Percentiles rank a stretch among this genome's conserved stretches.
These are phyloP conservation scores for Thereuonema tuberculata DNA, from an alignment of 1,140 invertebrate species.

Conservation along the genomic window DNA sequence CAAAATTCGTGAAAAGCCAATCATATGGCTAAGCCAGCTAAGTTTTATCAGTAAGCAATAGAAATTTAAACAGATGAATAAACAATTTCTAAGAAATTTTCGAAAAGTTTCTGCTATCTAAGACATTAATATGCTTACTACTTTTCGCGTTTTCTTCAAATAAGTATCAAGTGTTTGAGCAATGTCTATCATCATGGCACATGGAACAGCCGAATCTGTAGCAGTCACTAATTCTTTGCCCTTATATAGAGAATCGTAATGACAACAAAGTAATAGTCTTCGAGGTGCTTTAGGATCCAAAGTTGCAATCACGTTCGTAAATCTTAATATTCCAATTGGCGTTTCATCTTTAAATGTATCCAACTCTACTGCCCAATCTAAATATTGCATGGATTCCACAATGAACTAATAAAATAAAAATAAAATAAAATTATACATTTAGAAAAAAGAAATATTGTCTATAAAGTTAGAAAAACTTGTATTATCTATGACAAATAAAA, in stretches of 20 bases:
- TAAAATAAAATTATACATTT: too few species aligned
- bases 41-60: too few species aligned
- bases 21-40: too few species aligned
- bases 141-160: too few species aligned
- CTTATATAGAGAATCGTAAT: slow-evolving; percentile 79
- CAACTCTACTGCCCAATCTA: slow-evolving; percentile 61
- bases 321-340: slow-evolving; percentile 56
- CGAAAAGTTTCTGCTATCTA: too few species aligned
- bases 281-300: slow-evolving; percentile 64
- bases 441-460: too few species aligned
- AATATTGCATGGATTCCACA: slow-evolving; percentile 41
- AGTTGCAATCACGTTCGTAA: slow-evolving; percentile 74
- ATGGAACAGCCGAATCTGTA: slow-evolving; percentile 94
- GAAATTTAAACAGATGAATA: too few species aligned
- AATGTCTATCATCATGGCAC: slow-evolving; percentile 84
- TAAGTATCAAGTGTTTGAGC: slow-evolving; percentile 54
- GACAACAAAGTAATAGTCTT: slow-evolving; percentile 74
- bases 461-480: too few species aligned
- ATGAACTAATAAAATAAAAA: slow-evolving; percentile 46
- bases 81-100: too few species aligned
- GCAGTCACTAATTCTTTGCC: slow-evolving; percentile 73
- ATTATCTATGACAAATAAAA: too few species aligned
- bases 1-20: too few species aligned
- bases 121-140: slow-evolving; percentile 5
- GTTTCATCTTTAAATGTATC: slow-evolving; percentile 57